These are phyloP conservation scores for Aspidapion aeneum DNA, from an alignment of 2,888 invertebrate species.

Conservation along the genomic window DNA sequence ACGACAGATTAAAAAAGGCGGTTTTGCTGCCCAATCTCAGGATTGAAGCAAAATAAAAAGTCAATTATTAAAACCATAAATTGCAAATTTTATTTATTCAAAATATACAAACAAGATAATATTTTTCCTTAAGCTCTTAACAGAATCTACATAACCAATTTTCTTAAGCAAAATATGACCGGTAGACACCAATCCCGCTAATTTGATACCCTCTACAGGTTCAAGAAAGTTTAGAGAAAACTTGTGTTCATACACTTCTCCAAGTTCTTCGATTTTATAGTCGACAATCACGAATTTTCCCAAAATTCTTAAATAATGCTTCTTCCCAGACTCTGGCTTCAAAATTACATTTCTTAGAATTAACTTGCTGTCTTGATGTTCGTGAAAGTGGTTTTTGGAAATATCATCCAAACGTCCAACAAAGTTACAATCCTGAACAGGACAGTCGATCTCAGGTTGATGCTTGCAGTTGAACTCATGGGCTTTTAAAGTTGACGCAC, in stretches of 20 bases:
- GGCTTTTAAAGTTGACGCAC: constrained; percentile 15
- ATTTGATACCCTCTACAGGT: constrained; percentile 6
- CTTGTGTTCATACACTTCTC: constrained; percentile 20
- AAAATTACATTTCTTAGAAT: constrained; percentile 21
- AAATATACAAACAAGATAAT: constrained; percentile 19
- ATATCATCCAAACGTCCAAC: constrained; percentile 14
- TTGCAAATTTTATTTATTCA: constrained; percentile 19
- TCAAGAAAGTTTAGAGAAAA: constrained; percentile 6
- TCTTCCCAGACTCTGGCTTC: constrained; percentile 16
- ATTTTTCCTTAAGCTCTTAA: constrained; percentile 21
- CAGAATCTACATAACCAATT: constrained; percentile 15
- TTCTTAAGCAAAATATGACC: constrained; percentile 21
- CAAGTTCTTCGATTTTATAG: constrained; percentile 16
- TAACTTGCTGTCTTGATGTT: constrained; percentile 18
- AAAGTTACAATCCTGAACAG: constrained; percentile 16
- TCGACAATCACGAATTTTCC: constrained; percentile 19
- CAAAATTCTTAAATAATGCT: constrained; percentile 18
- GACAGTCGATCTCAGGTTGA: constrained; percentile 18
- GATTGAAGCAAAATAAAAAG: too few relatives aligned
- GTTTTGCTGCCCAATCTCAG: too few relatives aligned
- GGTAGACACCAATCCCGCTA: constrained; percentile 17
- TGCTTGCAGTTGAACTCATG: constrained; percentile 19
- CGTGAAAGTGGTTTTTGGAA: constrained; percentile 16
- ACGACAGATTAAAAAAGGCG: too few relatives aligned
- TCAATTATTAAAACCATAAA: too few relatives aligned